Base-by-base conservation (phyloP, 2,797 vertebrate genomes). In the Lagorchestes hirsutus region DNA sequence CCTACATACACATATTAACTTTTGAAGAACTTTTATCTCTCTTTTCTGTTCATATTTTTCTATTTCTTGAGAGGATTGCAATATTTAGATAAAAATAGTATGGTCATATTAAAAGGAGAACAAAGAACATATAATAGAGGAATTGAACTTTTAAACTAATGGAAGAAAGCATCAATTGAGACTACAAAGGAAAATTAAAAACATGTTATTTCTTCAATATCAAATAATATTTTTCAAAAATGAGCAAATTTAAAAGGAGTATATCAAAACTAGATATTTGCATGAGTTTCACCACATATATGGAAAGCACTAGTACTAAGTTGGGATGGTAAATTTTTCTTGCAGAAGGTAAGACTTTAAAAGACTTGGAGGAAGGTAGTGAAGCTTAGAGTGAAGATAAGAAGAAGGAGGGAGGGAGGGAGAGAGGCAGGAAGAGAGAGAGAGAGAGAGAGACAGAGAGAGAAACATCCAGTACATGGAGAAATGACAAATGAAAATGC, bases 351-450 rank as follows among this genome's bases (percentile, higher is more conserved):
- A 16, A 74, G 34, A 74, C 1, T 22, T 74, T 16, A 74, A 16
- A 40, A 22, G 5, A 22, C 16, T 40, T 40, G 62, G 40, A 29
- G 28, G 57, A 58, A 58, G 57, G 27, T 24, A 29, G 57, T 28
- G 28, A 29, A 29, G 57, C 28, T 58, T 29, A 9, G 28, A 62
- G 59, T 10, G 67, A 18, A 67, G 14, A 22, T 1, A 16, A 14
- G 16, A 1, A n/a, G 34, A 34, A 4, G 9, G 2, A 11, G 28
- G 31, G 58, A 31, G 29, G 12, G 2, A 59, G 50, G 50, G 12
- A 34, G 1, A 5, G 3, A 34, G 11, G 12, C 0, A 31, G 3
- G 22, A 0, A 40, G n/a, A 0, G 28, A 40, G n/a, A 0, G 0
- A 16, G 13, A 67, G 31, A 14, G 1, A 2, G 16, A 74, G 62